phyloP scores from a whole-genome alignment of 2,888 invertebrate genomes.

The Punctoribates punctum region DNA sequence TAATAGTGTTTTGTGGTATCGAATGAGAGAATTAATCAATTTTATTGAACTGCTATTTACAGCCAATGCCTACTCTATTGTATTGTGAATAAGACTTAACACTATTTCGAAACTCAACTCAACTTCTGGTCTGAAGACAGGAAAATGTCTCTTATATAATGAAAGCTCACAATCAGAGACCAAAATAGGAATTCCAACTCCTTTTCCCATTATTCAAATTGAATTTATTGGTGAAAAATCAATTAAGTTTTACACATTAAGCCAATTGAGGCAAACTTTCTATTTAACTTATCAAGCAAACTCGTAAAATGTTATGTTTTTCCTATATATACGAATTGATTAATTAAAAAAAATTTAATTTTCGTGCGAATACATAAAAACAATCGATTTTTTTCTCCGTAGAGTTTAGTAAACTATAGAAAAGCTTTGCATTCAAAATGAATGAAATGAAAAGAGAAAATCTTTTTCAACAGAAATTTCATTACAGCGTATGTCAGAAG shows the following conservation, averaged over 20 bases:
- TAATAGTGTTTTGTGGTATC: slow-evolving; percentile 19
- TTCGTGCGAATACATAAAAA: too few relatives aligned
- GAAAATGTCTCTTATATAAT: not conserved
- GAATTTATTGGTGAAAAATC: not conserved
- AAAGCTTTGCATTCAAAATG: too few relatives aligned
- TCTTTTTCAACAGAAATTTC: too few relatives aligned
- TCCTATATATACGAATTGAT: not conserved
- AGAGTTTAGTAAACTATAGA: too few relatives aligned
- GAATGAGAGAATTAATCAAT: slow-evolving; percentile 2
- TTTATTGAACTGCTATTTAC: not conserved
- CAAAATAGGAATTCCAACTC: not conserved
- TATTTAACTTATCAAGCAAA: too few relatives aligned
- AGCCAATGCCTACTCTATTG: not conserved
- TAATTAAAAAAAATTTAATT: not conserved
- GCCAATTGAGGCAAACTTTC: not conserved
- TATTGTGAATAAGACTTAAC: not conserved
- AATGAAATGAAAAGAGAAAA: too few relatives aligned
- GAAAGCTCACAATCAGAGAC: not conserved
- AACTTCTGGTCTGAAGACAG: not conserved
- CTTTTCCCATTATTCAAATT: slow-evolving; percentile 7
- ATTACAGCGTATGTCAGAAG: too few relatives aligned
- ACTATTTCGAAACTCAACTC: not conserved
- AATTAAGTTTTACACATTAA: not conserved
- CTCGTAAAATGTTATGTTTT: not conserved
- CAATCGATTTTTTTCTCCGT: too few relatives aligned